Percentiles rank a stretch among this genome's conserved stretches.
These are phyloP conservation scores for Unio delphinus DNA, from an alignment of 2,888 invertebrate genomes.

Conservation along the genomic window DNA sequence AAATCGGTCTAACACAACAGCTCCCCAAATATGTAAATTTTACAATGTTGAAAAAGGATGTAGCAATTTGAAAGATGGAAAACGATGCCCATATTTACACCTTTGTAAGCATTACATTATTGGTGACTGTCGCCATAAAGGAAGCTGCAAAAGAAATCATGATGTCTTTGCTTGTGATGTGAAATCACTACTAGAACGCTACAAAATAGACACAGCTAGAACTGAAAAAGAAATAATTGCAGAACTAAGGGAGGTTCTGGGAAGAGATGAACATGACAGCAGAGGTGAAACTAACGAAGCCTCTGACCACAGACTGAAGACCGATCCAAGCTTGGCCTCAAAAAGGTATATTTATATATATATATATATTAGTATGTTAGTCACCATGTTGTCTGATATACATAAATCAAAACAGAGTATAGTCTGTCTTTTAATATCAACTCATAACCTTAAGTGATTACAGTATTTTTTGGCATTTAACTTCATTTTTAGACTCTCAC, in stretches of 20 bases:
- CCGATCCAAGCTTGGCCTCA: too few relatives aligned
- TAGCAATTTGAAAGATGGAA: constrained; percentile 13
- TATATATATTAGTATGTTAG: too few relatives aligned
- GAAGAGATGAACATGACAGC: too few relatives aligned
- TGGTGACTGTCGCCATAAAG: constrained; percentile 36
- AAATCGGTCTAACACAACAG: constrained; percentile 21
- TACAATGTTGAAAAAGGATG: constrained; percentile 42
- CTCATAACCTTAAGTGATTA: too few relatives aligned
- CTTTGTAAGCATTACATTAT: constrained; percentile 40
- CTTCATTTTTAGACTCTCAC: too few relatives aligned
- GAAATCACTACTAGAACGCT: constrained; percentile 24
- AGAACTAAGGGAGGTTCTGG: constrained; percentile 16
- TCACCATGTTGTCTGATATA: too few relatives aligned
- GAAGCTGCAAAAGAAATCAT: constrained; percentile 40
- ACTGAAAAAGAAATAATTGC: constrained; percentile 38
- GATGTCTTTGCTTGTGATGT: constrained; percentile 22
- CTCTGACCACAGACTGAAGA: too few relatives aligned
- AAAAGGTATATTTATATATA: too few relatives aligned
- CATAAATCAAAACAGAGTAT: too few relatives aligned
- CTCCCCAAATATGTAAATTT: constrained; percentile 43
- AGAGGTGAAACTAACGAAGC: too few relatives aligned
- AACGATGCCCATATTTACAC: constrained; percentile 37
- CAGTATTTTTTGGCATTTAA: too few relatives aligned
- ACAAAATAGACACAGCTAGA: constrained; percentile 35
- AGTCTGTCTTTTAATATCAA: too few relatives aligned